A percentile compares a stretch with the other conserved stretches of the same genome.
These are phyloP conservation scores for Etheostoma perlongum DNA, from an alignment of 2,797 vertebrate species.

Conservation along the genomic window DNA sequence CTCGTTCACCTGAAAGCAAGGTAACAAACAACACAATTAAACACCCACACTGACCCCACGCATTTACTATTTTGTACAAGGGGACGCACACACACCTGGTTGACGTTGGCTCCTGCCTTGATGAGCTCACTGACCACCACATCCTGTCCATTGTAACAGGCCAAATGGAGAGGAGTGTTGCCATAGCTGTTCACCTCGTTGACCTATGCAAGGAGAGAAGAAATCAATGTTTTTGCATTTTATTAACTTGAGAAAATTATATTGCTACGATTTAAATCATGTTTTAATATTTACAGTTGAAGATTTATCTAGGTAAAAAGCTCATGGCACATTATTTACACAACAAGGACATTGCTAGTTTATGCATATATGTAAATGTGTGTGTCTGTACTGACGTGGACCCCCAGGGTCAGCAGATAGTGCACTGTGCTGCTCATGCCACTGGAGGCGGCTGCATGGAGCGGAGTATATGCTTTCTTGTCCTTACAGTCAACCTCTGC, in stretches of 20 bases:
- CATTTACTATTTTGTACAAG: not conserved
- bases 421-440: conserved; percentile 97
- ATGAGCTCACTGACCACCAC: conserved; percentile 96
- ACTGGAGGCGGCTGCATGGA: conserved; percentile 95
- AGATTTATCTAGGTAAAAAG: not conserved
- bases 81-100: conserved; percentile 81
- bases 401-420: conserved; percentile 93
- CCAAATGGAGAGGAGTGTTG: conserved; percentile 95
- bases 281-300: not conserved
- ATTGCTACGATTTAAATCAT: not conserved
- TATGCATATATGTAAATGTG: not conserved
- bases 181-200: conserved; percentile 94
- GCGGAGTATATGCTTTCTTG: conserved; percentile 95
- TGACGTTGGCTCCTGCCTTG: conserved; percentile 92
- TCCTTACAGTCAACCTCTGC: conserved; percentile 97
- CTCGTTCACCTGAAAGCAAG: conserved; percentile 86
- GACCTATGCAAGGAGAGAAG: conserved; percentile 81
- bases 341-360: not conserved
- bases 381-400: conserved; percentile 87
- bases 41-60: not conserved
- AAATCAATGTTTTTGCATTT: conserved; percentile 8
- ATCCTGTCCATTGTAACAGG: conserved; percentile 97
- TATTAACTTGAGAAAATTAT: not conserved
- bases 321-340: not conserved
- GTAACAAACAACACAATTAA: conserved; percentile 19